These are phyloP conservation scores for Ceryle rudis DNA, from an alignment of 2,797 vertebrate species.

Conservation along the genomic window DNA sequence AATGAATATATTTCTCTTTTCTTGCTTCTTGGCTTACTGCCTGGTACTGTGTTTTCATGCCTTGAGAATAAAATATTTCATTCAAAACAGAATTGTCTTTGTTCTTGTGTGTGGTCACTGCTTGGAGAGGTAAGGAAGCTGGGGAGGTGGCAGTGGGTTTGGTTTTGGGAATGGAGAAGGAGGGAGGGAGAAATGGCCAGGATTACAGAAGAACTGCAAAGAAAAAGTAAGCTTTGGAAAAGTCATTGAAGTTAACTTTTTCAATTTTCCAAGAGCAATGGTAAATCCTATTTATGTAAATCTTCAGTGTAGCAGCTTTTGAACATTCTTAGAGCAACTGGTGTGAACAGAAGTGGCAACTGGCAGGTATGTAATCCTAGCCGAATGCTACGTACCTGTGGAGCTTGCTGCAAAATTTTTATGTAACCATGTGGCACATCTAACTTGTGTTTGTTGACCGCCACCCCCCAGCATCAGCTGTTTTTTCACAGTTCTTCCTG, in stretches of 20 bases:
- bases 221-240: not conserved
- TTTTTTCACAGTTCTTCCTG: not conserved
- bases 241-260: not conserved
- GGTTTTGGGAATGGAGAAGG: not conserved
- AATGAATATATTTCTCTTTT: conserved; percentile 36
- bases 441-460: not conserved
- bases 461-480: not conserved
- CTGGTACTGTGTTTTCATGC: not conserved
- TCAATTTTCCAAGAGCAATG: not conserved
- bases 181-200: not conserved
- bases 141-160: not conserved
- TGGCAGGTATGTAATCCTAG: not conserved
- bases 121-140: conserved; percentile 33
- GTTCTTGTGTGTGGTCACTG: conserved; percentile 3
- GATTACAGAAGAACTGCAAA: not conserved
- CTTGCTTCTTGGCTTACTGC: conserved; percentile 21
- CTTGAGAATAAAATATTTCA: not conserved
- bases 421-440: not conserved
- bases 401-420: not conserved
- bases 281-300: conserved; percentile 38
- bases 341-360: not conserved
- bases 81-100: conserved; percentile 36
- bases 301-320: not conserved
- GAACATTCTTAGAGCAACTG: not conserved
- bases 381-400: not conserved